Percentiles rank a stretch among this genome's conserved stretches.
Conservation (phyloP, 2,797 vertebrate species). For the Intellagama lesueurii region DNA sequence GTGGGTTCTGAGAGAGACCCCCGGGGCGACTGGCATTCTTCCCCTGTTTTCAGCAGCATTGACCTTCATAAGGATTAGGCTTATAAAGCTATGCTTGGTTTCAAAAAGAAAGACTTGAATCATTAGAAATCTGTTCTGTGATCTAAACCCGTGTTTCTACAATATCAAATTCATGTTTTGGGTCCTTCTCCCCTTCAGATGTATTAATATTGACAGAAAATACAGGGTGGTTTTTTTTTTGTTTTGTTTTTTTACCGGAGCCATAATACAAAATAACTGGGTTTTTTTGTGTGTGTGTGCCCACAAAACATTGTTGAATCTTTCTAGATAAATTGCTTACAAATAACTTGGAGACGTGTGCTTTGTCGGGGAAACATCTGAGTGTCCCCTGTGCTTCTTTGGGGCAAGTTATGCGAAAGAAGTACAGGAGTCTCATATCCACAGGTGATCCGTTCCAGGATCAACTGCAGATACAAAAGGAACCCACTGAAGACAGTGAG, state of each 20-base stretch:
- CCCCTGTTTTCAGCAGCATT: constrained; percentile 64
- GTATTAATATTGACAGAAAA: constrained; percentile 27
- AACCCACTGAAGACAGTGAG: no score
- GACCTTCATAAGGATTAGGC: constrained; percentile 70
- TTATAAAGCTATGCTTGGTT: constrained; percentile 71
- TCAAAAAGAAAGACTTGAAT: constrained; percentile 65
- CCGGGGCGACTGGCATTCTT: constrained; percentile 56
- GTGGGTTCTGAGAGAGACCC: constrained; percentile 38
- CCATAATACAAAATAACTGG: not conserved
- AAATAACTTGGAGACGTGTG: constrained; percentile 46
- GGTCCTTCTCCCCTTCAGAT: constrained; percentile 19
- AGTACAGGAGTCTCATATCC: constrained; percentile 8
- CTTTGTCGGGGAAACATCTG: constrained; percentile 43
- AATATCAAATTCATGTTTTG: constrained; percentile 26
- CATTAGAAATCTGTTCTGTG: constrained; percentile 62
- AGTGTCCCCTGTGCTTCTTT: constrained; percentile 47
- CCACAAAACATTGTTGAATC: constrained; percentile 13
- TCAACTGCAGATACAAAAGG: no score
- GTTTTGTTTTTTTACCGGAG: not conserved
- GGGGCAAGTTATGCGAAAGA: constrained; percentile 51
- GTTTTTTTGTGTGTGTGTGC: not conserved
- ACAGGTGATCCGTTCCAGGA: no score
- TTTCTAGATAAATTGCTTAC: not conserved
- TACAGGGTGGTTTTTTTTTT: not conserved
- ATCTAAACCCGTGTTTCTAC: constrained; percentile 57